A percentile compares a stretch with the other conserved stretches of the same genome.
Evolutionary conservation across 2,113 vertebrate genomes (phyloP).

Genomic region (Bostrychus sinensis): DNA sequence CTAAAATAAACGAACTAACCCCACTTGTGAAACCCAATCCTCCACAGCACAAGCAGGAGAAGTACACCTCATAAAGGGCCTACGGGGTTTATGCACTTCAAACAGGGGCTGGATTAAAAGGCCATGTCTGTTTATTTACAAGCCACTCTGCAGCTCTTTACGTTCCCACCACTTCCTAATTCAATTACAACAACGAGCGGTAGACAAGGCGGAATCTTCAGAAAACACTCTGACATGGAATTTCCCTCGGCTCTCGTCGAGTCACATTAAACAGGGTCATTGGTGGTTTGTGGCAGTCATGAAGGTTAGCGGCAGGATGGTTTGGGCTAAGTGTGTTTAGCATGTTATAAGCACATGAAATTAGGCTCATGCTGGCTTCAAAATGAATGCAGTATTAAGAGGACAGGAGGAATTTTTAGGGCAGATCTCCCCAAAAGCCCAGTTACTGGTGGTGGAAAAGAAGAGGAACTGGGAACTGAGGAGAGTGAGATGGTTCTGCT

Average conservation of each 20-base stretch:
- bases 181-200: slow-evolving; percentile 68
- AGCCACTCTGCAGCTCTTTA: slow-evolving; percentile 72
- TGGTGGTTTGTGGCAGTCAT: slow-evolving; percentile 32
- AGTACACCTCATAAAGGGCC: slow-evolving; percentile 65
- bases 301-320: slow-evolving; percentile 21
- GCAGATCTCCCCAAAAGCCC: no score
- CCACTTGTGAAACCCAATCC: slow-evolving; percentile 68
- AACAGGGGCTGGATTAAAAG: slow-evolving; percentile 67
- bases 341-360: background rate
- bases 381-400: no score
- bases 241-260: slow-evolving; percentile 49
- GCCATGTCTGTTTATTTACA: slow-evolving; percentile 74
- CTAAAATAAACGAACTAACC: slow-evolving; percentile 68
- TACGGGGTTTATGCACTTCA: slow-evolving; percentile 63
- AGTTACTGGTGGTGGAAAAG: no score
- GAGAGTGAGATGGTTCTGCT: no score
- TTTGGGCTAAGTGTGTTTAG: background rate
- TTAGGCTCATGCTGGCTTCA: background rate
- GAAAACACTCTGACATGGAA: slow-evolving; percentile 51
- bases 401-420: no score
- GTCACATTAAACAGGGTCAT: slow-evolving; percentile 35
- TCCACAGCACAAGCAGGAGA: slow-evolving; percentile 58
- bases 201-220: slow-evolving; percentile 49
- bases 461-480: no score
- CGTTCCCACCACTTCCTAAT: slow-evolving; percentile 75